Evolutionary conservation across 2,888 invertebrate species (phyloP).

Genomic region (Sesia bembeciformis): DNA sequence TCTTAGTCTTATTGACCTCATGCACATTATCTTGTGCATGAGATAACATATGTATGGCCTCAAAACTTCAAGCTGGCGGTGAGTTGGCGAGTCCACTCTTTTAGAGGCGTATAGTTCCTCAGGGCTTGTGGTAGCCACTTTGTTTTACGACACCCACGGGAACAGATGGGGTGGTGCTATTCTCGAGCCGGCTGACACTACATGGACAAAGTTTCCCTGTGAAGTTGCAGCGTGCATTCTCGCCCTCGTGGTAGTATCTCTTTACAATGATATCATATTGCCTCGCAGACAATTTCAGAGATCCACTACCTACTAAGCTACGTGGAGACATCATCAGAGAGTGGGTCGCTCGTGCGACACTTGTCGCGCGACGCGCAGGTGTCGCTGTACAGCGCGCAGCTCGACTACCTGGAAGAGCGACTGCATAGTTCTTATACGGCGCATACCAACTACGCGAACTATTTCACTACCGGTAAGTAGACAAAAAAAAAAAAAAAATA

Average conservation of each 20-base stretch:
- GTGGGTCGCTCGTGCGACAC: conserved; percentile 34
- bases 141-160: no score
- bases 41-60: no score
- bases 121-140: no score
- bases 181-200: no score
- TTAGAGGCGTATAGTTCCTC: no score
- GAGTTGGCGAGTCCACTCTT: no score
- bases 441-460: conserved; percentile 28
- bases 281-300: conserved; percentile 61
- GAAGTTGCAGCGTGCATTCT: background rate
- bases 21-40: no score
- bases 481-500: conserved; percentile 3
- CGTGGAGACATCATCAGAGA: conserved; percentile 27
- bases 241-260: background rate
- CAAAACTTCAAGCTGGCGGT: no score
- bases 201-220: no score
- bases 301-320: conserved; percentile 74
- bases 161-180: no score
- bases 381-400: conserved; percentile 67
- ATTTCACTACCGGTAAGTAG: conserved; percentile 44
- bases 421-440: conserved; percentile 19
- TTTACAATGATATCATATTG: background rate
- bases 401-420: conserved; percentile 63
- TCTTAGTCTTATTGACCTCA: no score
- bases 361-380: conserved; percentile 58